Conservation (phyloP, 1,140 invertebrate species). For the Aphis craccivora region DNA sequence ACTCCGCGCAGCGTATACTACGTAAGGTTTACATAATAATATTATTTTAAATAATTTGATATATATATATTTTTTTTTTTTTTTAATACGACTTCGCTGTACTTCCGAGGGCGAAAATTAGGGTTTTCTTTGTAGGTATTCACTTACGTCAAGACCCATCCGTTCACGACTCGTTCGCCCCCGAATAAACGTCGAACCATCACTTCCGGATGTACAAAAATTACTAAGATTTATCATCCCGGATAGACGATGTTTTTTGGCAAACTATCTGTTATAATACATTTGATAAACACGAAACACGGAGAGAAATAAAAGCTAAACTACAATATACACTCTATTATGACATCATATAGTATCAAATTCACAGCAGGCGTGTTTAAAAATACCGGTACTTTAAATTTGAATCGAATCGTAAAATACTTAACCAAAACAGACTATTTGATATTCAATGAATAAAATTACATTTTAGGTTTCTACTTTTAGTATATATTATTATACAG, state of each 20-base stretch:
- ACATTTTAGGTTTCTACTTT: background rate
- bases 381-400: background rate
- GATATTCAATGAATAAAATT: background rate
- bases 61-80: background rate
- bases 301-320: too few relatives aligned
- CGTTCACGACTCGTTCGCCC: too few relatives aligned
- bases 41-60: background rate
- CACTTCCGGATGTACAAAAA: too few relatives aligned
- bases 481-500: background rate
- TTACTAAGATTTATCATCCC: too few relatives aligned
- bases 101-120: background rate
- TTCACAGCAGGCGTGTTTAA: too few relatives aligned
- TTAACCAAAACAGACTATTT: background rate
- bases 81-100: background rate
- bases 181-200: too few relatives aligned
- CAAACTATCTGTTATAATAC: too few relatives aligned
- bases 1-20: background rate
- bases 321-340: too few relatives aligned
- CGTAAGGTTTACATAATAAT: conserved; percentile 6
- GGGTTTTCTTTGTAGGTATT: background rate
- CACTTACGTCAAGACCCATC: too few relatives aligned
- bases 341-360: too few relatives aligned
- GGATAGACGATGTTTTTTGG: too few relatives aligned
- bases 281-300: too few relatives aligned
- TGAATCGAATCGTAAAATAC: background rate